phyloP scores from a whole-genome alignment of 2,113 vertebrate species.

The Takifugu flavidus region DNA sequence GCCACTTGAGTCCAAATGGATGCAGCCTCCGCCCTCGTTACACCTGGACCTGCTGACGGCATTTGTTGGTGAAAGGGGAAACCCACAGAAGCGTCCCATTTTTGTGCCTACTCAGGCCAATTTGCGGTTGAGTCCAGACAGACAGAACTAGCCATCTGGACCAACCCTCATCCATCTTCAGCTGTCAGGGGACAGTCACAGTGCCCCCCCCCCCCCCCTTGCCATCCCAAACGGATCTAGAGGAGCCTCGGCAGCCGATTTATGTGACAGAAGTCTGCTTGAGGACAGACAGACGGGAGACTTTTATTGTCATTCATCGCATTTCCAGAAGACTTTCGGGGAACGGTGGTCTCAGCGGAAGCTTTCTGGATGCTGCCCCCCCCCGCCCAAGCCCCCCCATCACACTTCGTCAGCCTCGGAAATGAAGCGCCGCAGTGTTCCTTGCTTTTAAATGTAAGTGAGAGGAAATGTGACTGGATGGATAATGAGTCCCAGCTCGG shows the following conservation, averaged over 20 bases:
- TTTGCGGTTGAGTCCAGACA: constrained; percentile 11
- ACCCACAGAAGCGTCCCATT: constrained; percentile 9
- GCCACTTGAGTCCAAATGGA: neutral
- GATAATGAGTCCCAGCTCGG: no score
- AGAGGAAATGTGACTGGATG: no score
- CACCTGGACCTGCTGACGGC: neutral
- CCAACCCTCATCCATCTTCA: constrained; percentile 44
- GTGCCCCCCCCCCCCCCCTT: constrained; percentile 28
- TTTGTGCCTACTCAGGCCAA: constrained; percentile 47
- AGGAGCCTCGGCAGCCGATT: constrained; percentile 37
- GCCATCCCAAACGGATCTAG: constrained; percentile 40
- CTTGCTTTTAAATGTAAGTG: no score
- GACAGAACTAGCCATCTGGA: constrained; percentile 43
- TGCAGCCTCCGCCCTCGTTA: neutral
- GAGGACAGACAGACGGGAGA: constrained; percentile 31
- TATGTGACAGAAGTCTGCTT: constrained; percentile 60
- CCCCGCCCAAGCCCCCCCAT: no score
- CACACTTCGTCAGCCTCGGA: no score
- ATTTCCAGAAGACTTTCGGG: constrained; percentile 50
- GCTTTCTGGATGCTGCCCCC: constrained; percentile 27
- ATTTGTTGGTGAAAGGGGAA: neutral
- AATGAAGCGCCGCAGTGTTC: no score
- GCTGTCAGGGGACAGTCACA: constrained; percentile 44
- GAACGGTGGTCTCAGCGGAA: constrained; percentile 37
- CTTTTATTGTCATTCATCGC: constrained; percentile 63